Evolutionary conservation across 2,113 vertebrate genomes (phyloP).

Genomic region (Lasiurus cinereus): DNA sequence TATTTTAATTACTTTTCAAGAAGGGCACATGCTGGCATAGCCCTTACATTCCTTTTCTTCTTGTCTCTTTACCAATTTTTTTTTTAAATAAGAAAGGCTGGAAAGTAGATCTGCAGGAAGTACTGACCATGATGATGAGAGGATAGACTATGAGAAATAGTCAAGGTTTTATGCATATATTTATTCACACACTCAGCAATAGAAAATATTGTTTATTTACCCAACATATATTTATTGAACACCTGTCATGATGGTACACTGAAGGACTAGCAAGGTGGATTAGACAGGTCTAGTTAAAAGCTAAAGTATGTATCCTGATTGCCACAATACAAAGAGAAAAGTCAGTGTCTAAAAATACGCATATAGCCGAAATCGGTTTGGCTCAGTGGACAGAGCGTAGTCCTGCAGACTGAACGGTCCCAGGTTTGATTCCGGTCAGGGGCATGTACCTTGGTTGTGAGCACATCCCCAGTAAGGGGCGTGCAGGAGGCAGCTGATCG

Average conservation of each 20-base stretch:
- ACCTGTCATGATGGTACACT: neutral
- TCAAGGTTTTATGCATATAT: neutral
- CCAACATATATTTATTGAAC: neutral
- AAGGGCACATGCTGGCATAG: neutral
- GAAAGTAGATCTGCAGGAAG: neutral
- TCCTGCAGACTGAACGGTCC: too few species aligned
- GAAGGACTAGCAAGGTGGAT: neutral
- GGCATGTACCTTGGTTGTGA: too few species aligned
- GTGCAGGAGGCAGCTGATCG: too few species aligned
- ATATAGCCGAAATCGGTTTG: neutral
- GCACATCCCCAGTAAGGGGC: too few species aligned
- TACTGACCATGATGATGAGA: neutral
- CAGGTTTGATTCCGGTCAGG: too few species aligned
- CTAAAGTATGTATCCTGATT: neutral
- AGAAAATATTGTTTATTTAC: neutral
- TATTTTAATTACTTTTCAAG: neutral
- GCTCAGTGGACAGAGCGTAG: too few species aligned
- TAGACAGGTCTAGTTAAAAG: neutral
- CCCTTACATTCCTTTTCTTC: neutral
- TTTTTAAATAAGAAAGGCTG: neutral
- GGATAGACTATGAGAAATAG: neutral
- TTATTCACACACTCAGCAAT: neutral
- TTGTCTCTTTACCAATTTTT: conserved; percentile 5
- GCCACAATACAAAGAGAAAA: neutral
- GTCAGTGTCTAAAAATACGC: neutral